Conservation (phyloP, 2,888 invertebrate genomes). For the Ypsolopha sequella region DNA sequence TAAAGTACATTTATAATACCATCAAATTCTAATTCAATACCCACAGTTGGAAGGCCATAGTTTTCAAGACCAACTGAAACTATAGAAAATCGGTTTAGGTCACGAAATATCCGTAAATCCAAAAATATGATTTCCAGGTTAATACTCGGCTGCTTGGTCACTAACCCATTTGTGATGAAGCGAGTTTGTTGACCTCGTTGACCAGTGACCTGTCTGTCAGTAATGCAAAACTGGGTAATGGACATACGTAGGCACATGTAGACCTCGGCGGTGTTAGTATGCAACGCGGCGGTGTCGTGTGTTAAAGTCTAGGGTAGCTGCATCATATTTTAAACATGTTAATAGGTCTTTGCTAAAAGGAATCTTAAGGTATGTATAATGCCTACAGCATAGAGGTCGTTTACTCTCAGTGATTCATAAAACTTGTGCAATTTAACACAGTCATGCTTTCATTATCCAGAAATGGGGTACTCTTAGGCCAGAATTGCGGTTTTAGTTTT, state of each 20-base stretch:
- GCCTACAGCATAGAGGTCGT: neutral
- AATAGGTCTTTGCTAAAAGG: neutral
- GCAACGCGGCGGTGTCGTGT: too few relatives aligned
- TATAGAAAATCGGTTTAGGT: too few relatives aligned
- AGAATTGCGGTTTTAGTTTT: neutral
- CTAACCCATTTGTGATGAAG: conserved; percentile 31
- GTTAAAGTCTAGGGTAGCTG: too few relatives aligned
- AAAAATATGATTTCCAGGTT: conserved; percentile 7
- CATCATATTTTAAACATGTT: neutral
- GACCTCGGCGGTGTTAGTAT: too few relatives aligned
- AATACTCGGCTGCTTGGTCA: conserved; percentile 8
- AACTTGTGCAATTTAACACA: conserved; percentile 2
- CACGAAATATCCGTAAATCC: neutral
- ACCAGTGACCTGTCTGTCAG: conserved; percentile 30
- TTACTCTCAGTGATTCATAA: conserved; percentile 1
- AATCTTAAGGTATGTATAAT: neutral
- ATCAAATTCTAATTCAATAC: too few relatives aligned
- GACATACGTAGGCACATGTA: too few relatives aligned
- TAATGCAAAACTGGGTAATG: conserved; percentile 19
- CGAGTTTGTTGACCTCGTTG: conserved; percentile 47
- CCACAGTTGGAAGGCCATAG: too few relatives aligned
- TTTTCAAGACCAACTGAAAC: too few relatives aligned
- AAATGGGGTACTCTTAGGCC: neutral
- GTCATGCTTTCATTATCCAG: conserved; percentile 2
- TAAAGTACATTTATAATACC: too few relatives aligned